Evolutionary conservation across 2,888 invertebrate species (phyloP).

Genomic region (Tortrix viridana): DNA sequence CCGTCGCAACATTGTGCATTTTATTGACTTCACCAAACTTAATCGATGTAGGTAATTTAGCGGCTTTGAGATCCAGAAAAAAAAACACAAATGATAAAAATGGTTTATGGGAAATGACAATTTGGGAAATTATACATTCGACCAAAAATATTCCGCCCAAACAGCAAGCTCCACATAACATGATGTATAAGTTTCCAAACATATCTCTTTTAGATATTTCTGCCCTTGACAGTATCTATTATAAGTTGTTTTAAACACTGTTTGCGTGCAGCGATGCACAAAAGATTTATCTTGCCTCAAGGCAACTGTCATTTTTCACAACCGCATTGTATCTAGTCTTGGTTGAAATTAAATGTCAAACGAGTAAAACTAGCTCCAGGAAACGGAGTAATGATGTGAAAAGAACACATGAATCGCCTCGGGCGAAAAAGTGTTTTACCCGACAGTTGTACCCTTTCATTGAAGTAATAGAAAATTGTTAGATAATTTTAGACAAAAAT

Average conservation of each 20-base stretch:
- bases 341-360: conserved; percentile 24
- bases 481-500: too few species aligned
- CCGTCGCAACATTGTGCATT: too few species aligned
- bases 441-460: conserved; percentile 8
- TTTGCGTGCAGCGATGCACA: conserved; percentile 17
- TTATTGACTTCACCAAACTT: too few species aligned
- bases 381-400: conserved; percentile 26
- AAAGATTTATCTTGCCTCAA: conserved; percentile 32
- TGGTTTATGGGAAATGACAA: too few species aligned
- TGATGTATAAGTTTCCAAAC: too few species aligned
- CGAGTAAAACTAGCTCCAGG: conserved; percentile 17
- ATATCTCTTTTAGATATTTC: too few species aligned
- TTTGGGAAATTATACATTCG: too few species aligned
- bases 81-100: too few species aligned
- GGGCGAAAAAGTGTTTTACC: conserved; percentile 13
- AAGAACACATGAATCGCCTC: conserved; percentile 22
- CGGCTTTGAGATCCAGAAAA: too few species aligned
- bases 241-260: conserved; percentile 5
- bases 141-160: too few species aligned
- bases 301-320: conserved; percentile 36
- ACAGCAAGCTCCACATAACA: too few species aligned
- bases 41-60: too few species aligned
- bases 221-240: background rate
- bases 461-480: background rate
- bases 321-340: conserved; percentile 18